Evolutionary conservation across 2,888 invertebrate species (phyloP), one percentile per base, ranked within the genome.

Genomic region (Lagria hirta): DNA sequence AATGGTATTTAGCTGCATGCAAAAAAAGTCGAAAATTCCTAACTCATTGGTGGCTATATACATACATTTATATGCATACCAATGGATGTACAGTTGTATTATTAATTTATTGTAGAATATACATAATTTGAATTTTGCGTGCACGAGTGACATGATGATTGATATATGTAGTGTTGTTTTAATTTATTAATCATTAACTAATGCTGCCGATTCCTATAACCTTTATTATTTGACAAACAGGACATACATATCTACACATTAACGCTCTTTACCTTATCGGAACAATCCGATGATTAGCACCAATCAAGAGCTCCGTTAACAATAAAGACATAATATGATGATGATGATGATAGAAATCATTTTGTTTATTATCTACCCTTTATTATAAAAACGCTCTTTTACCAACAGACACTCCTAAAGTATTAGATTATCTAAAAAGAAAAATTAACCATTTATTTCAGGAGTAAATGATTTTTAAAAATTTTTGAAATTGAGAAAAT

Each of bases 141-240:
- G 47, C 36, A 15, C 18, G 12, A 28, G 12, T 37, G 47, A 47
- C 42, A 43, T 21, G 36, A 38, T 48, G 43, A 46, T 50, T 40
- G 46, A 49, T 49, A 46, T 21, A 47, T 40, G 37, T 29, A 18
- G 41, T 48, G 44, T 44, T 40, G 22, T 48, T 48, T 48, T 36
- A 45, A 45, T 48, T 45, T 41, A 48, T 48, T 44, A 44, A 48
- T 44, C 29, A 35, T 44, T 41, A 43, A 43, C 26, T 41, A 42
- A 46, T 42, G 46, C 36, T 23, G 28, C 22, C 16, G 34, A 35
- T 45, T 28, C 23, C 40, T 32, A 26, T 41, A 45, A 33, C 34
- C 22, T 35, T 46, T 35, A 30, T 46, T 40, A 32, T 21, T 45
- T 45, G 23, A 45, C 24, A 45, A 45, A 45, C 35, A 41, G n/a